Evolutionary conservation across 2,888 invertebrate genomes (phyloP), one percentile per base, ranked within the genome.

Genomic region (Leptarthrus brevirostris): DNA sequence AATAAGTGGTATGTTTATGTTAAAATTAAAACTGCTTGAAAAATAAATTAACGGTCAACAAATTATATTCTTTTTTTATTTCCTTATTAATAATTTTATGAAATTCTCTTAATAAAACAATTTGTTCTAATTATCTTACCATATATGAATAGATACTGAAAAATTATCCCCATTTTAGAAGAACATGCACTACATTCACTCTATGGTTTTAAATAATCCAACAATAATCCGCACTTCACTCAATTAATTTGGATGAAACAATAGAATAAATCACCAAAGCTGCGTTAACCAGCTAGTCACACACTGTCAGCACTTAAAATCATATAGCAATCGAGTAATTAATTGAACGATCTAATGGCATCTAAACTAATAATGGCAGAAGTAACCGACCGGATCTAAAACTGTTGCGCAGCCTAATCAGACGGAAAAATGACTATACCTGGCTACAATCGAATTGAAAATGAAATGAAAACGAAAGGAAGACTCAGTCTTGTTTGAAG

Each of bases 401-500:
- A 64, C 24, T 58, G 40, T 34, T 34, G 30, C 34, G 20, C 36
- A 64, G 44, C n/a, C 24, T 44, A 47, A 66, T 66, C 18, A 24
- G 36, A 66, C 22, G 14, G 47, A 14, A 36, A 69, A 49, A 52
- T 44, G 52, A 69, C 69, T 52, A 16, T 34, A 24, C 75, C 61
- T 73, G 20, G 69, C 73, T 73, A 70, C 56, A 70, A 66, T 69
- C 69, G 56, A 73, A 70, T 53, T 73, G 61, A 70, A 75, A 73
- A 75, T 73, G 73, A 75, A 75, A 75, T 72, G 75, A 75, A 75
- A 75, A 75, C 69, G 75, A 75, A 75, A 75, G 75, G 75, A 73
- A 73, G 66, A 75, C 70, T 70, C 69, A 73, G 72, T 75, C 69
- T 75, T 73, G 72, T 69, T 69, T 52, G 49, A 47, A 66, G 52